Evolutionary conservation across 2,888 invertebrate species (phyloP), one percentile per base, ranked within the genome.

Genomic region (Chymomyza amoena): DNA sequence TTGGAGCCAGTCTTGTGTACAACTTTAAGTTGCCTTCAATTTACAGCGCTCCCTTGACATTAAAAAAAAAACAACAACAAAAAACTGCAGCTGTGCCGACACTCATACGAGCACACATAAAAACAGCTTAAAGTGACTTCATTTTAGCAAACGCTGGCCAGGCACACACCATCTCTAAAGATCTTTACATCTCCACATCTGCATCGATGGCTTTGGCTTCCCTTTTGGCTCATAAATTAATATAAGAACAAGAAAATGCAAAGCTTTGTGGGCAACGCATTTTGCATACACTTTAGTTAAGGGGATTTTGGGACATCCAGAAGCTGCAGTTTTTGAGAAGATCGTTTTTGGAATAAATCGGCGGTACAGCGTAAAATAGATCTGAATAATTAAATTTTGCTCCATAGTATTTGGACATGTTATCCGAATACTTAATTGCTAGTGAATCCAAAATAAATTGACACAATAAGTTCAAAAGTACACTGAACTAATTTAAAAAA

Each of bases 31-130:
- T 52, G 65, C 56, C 51, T 66, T 39, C 51, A 50, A 32, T 50
- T 54, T 59, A 60, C 28, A 54, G 59, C 50, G 45, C 63, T 75
- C 70, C 68, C 72, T 74, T 80, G 73, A 74, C 77, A 77, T 79
- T 70, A 73, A 73, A 67, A 72, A 61, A 15, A 56, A 18, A 18
- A 1, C 1, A n/a, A 5, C 51, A 56, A 18, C 2, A 6, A 10
- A n/a, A 7, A 5, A 68, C 66, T 45, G 68, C 70, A 72, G 68
- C 61, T 78, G 74, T 76, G 80, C 76, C 54, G 54, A 50, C 39
- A 62, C 28, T 36, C 51, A 61, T 32, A 56, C 61, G 36, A 28
- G 63, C 13, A 68, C 61, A 64, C 25, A 63, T 45, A 67, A 66
- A 51, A 72, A 59, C 65, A 50, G 56, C 50, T 18, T 9, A 61